These are phyloP conservation scores for Triplophysa siluroides DNA, from an alignment of 2,113 vertebrate genomes.

Conservation along the genomic window DNA sequence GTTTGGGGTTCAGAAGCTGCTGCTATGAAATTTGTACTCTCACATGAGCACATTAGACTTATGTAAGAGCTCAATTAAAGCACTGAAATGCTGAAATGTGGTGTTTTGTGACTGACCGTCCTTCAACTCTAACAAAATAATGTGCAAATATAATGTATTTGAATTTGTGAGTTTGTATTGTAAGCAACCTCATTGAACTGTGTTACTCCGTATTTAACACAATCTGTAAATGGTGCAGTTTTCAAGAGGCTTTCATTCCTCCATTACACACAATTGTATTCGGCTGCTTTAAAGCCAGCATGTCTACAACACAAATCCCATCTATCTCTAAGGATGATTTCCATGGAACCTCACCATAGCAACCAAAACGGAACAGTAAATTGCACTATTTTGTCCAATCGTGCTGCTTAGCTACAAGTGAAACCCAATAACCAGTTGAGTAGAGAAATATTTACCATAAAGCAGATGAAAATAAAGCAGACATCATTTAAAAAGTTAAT, in stretches of 20 bases:
- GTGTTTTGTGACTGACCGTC: conserved; percentile 1
- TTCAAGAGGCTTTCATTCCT: neutral
- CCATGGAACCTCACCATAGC: conserved; percentile 42
- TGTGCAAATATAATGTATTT: neutral
- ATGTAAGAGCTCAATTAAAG: conserved; percentile 78
- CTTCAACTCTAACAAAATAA: neutral
- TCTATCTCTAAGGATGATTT: conserved; percentile 37
- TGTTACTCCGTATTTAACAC: neutral
- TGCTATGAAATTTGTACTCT: conserved; percentile 77
- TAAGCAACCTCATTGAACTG: neutral
- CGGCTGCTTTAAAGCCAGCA: conserved; percentile 7
- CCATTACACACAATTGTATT: neutral
- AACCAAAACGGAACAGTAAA: conserved; percentile 21
- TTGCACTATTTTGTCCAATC: neutral
- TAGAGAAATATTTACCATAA: neutral
- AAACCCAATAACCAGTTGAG: conserved; percentile 8
- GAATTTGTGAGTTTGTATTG: no score
- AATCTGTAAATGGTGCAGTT: neutral
- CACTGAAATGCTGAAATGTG: conserved; percentile 30
- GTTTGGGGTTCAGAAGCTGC: conserved; percentile 49
- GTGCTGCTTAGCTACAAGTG: conserved; percentile 9
- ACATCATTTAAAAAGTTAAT: no score
- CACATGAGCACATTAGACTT: conserved; percentile 87
- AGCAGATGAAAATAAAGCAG: no score
- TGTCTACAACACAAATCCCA: conserved; percentile 5